Evolutionary conservation across 2,888 invertebrate genomes (phyloP).

Genomic region (Scaptomyza reducta): DNA sequence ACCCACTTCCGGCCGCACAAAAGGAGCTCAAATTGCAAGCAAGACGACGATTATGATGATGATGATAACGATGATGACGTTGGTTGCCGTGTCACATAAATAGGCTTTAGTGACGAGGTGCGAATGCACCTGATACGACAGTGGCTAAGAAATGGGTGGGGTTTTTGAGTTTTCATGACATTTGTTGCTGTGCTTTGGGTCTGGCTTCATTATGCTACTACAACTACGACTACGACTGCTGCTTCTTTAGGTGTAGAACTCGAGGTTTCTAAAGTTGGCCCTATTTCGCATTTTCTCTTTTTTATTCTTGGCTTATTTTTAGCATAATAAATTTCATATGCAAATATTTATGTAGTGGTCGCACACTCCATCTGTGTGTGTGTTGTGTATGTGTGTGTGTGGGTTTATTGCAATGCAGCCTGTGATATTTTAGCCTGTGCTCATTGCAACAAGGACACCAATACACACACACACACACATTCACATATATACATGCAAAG

Average conservation of each 20-base stretch:
- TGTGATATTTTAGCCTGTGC: slow-evolving; percentile 46
- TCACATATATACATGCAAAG: slow-evolving; percentile 25
- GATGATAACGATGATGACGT: slow-evolving; percentile 17
- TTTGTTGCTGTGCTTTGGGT: slow-evolving; percentile 53
- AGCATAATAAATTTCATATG: slow-evolving; percentile 83
- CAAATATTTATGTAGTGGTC: slow-evolving; percentile 78
- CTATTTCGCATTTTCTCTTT: slow-evolving; percentile 58
- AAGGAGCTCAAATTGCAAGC: slow-evolving; percentile 61
- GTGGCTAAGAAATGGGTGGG: background rate
- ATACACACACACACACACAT: slow-evolving; percentile 10
- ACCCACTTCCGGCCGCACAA: slow-evolving; percentile 77
- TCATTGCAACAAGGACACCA: slow-evolving; percentile 24
- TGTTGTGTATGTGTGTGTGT: slow-evolving; percentile 34
- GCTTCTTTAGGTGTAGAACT: background rate
- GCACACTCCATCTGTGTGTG: slow-evolving; percentile 8
- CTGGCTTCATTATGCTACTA: slow-evolving; percentile 67
- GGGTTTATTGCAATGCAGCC: slow-evolving; percentile 22
- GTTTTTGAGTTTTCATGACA: slow-evolving; percentile 71
- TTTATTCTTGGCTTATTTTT: slow-evolving; percentile 83
- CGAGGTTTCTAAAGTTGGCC: slow-evolving; percentile 63
- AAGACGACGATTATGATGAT: slow-evolving; percentile 31
- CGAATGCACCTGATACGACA: slow-evolving; percentile 55
- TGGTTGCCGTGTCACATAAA: slow-evolving; percentile 57
- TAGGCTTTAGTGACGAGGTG: slow-evolving; percentile 65
- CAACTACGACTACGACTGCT: background rate